Evolutionary conservation across 2,888 invertebrate species (phyloP).

Genomic region (Trypoxylon attenuatum): DNA sequence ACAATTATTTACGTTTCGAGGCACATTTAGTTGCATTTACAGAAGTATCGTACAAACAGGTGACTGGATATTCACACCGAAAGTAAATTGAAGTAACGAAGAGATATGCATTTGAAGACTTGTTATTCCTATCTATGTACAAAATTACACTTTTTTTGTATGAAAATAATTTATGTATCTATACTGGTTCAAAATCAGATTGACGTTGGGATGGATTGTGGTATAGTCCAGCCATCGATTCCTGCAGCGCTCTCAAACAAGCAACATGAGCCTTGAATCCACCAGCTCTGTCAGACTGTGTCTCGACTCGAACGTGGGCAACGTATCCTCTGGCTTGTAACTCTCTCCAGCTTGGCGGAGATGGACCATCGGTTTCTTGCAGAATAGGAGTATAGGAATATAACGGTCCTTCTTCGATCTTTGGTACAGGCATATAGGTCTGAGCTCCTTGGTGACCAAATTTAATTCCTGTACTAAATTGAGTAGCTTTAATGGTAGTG

Average conservation of each 20-base stretch:
- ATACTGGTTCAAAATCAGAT: conserved; percentile 47
- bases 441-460: conserved; percentile 81
- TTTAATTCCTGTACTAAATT: conserved; percentile 92
- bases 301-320: conserved; percentile 84
- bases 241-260: conserved; percentile 90
- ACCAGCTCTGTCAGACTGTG: conserved; percentile 86
- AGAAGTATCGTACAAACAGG: too few relatives aligned
- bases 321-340: conserved; percentile 83
- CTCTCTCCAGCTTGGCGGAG: conserved; percentile 80
- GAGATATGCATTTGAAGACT: too few relatives aligned
- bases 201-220: conserved; percentile 67
- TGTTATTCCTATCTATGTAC: conserved; percentile 21
- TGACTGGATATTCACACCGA: too few relatives aligned
- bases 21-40: conserved; percentile 32
- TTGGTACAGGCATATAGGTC: conserved; percentile 81
- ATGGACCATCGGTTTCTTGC: conserved; percentile 81
- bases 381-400: conserved; percentile 80
- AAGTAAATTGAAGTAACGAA: too few relatives aligned
- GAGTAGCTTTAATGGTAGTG: conserved; percentile 78
- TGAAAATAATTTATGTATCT: conserved; percentile 24
- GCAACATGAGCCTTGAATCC: conserved; percentile 90
- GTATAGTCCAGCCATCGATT: conserved; percentile 88
- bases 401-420: conserved; percentile 85
- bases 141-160: conserved; percentile 17
- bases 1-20: too few relatives aligned